phyloP scores from a whole-genome alignment of 2,113 vertebrate species.

The Daboia siamensis region DNA sequence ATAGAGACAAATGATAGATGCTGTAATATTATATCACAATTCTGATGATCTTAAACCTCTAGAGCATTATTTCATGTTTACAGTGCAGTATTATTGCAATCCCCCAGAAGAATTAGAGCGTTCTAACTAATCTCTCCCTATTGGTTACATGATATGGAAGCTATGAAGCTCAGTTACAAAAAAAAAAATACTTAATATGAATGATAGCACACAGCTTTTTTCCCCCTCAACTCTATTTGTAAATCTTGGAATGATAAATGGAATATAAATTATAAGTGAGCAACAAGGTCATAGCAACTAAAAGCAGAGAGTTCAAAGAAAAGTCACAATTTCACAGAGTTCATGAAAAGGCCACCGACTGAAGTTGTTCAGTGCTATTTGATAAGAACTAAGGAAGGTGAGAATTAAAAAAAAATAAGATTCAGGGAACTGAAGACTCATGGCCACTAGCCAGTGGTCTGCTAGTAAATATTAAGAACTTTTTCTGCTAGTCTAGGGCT shows the following conservation, averaged over 20 bases:
- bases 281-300: constrained; percentile 67
- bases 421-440: constrained; percentile 22
- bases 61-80: constrained; percentile 61
- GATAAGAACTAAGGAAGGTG: not conserved
- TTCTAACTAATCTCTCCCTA: constrained; percentile 70
- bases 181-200: constrained; percentile 66
- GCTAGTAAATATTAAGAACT: not conserved
- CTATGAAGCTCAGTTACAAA: constrained; percentile 61
- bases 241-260: constrained; percentile 68
- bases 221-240: constrained; percentile 59
- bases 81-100: constrained; percentile 54
- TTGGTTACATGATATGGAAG: constrained; percentile 70
- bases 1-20: constrained; percentile 56
- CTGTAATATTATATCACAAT: constrained; percentile 63
- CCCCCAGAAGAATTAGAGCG: constrained; percentile 68
- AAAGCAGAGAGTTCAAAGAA: constrained; percentile 73
- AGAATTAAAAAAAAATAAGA: constrained; percentile 58
- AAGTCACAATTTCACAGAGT: constrained; percentile 71
- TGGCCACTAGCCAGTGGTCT: not conserved
- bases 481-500: not conserved
- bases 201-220: constrained; percentile 63
- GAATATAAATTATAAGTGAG: constrained; percentile 65
- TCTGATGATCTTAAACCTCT: constrained; percentile 63
- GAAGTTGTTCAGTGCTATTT: constrained; percentile 35
- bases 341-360: constrained; percentile 71